Base-by-base conservation (phyloP, 1,140 invertebrate species). In the Stegodyphus dumicola region DNA sequence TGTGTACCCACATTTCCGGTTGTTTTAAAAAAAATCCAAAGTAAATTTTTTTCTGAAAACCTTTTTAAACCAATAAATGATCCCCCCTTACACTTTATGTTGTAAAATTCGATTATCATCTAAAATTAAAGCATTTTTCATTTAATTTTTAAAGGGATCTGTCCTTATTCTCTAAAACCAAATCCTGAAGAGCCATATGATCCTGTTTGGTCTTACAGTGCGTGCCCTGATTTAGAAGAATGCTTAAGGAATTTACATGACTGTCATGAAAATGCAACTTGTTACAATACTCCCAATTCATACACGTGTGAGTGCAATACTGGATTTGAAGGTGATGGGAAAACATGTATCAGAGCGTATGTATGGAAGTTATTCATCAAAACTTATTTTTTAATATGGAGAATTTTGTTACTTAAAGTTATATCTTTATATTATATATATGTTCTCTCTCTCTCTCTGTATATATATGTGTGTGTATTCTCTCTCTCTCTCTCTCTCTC, bases 141-240 rank as follows among this genome's bases (percentile, higher is more conserved):
- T 51, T 51, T 51, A 10, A 60, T 17, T 65, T 60, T 70, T 71
- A 0, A 65, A 81, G 79, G 79, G 7, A 51, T 18, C 74, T 81
- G 79, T 11, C 53, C 54, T 17, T 9, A 64, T 52, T 33, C n/a
- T n/a, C 13, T 74, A n/a, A 74, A 65, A 51, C 33, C 10, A n/a
- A 13, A 73, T 49, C 6, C 71, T 9, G 17, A 6, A 15, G 51
- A 54, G 17, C n/a, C 10, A 56, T 49, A 15, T 54, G 33, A 53
- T n/a, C 54, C 6, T 17, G 56, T 91, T 1, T 98, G 97, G 97
- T 95, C 96, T 0, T 98, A 98, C 88, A 94, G 95, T 2, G 93
- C 94, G 86, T 99, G 97, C 90, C 96, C 97, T 0, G 97, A 98
- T 90, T 95, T 99, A 0, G 95, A 99, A 89, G 97, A 99, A 91